Percentiles rank a stretch among this genome's conserved stretches.
These are phyloP conservation scores for Peribatodes rhomboidaria DNA, from an alignment of 2,888 invertebrate genomes.

Conservation along the genomic window DNA sequence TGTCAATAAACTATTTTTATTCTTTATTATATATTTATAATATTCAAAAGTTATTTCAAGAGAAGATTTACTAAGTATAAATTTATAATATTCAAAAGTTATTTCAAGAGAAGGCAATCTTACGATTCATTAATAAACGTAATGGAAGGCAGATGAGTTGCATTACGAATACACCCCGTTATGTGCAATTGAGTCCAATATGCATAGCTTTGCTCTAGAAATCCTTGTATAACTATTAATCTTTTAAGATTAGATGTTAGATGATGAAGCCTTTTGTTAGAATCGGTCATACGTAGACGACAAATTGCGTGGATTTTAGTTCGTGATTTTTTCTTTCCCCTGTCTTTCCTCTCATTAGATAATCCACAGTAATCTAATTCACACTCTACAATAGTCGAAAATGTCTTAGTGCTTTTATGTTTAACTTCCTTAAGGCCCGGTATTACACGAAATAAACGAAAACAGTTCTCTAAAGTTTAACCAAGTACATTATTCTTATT, in stretches of 20 bases:
- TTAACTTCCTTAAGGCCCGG: no score
- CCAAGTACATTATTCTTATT: no score
- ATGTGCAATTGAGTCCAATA: conserved; percentile 25
- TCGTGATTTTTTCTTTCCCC: no score
- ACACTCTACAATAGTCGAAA: no score
- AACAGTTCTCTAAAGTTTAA: no score
- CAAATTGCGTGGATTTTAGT: no score
- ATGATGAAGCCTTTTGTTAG: background rate
- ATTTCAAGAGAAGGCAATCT: background rate
- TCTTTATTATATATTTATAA: background rate
- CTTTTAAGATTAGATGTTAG: background rate
- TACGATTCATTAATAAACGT: conserved; percentile 10
- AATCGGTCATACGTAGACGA: no score
- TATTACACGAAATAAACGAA: no score
- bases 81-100: background rate
- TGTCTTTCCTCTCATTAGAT: no score
- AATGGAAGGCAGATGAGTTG: conserved; percentile 18
- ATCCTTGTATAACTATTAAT: conserved; percentile 4
- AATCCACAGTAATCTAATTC: no score
- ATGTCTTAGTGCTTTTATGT: no score
- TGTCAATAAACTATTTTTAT: no score
- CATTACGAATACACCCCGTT: conserved; percentile 16
- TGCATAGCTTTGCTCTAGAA: conserved; percentile 6
- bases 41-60: background rate
- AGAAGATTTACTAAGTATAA: background rate